phyloP scores from a whole-genome alignment of 1,140 invertebrate genomes.

The Hycleus cichorii region DNA sequence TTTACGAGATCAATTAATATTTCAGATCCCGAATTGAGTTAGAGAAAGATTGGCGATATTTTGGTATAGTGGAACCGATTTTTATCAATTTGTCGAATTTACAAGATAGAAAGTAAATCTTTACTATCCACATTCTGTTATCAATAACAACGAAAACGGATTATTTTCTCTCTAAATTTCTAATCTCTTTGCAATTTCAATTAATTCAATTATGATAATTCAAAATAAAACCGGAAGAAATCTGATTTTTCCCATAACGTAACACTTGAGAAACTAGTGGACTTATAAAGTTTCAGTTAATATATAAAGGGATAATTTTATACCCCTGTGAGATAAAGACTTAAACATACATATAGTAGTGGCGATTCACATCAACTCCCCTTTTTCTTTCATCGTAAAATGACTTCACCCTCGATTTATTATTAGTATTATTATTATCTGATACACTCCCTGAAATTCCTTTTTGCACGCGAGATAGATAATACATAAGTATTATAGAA shows the following conservation, averaged over 20 bases:
- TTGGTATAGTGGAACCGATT: too few relatives aligned
- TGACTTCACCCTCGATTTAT: conserved; percentile 19
- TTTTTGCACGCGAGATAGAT: conserved; percentile 6
- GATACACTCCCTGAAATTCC: conserved; percentile 13
- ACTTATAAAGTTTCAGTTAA: not conserved
- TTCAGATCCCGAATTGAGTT: too few relatives aligned
- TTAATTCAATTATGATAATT: not conserved
- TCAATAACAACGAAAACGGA: too few relatives aligned
- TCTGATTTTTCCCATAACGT: too few relatives aligned
- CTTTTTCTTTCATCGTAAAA: conserved; percentile 1
- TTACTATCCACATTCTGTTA: too few relatives aligned
- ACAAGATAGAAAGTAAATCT: too few relatives aligned
- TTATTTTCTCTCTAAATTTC: too few relatives aligned
- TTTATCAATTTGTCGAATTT: too few relatives aligned
- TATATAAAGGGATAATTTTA: conserved; percentile 17
- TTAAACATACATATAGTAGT: conserved; percentile 1
- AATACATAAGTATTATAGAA: conserved; percentile 7
- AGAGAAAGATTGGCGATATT: too few relatives aligned
- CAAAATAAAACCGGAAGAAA: too few relatives aligned
- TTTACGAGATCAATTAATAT: too few relatives aligned
- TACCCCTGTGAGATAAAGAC: not conserved
- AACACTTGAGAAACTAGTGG: not conserved
- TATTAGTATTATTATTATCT: conserved; percentile 8
- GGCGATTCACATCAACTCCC: conserved; percentile 5
- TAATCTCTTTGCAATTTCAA: not conserved